Evolutionary conservation across 2,113 vertebrate species (phyloP).

Genomic region (Sisor rabdophorus): DNA sequence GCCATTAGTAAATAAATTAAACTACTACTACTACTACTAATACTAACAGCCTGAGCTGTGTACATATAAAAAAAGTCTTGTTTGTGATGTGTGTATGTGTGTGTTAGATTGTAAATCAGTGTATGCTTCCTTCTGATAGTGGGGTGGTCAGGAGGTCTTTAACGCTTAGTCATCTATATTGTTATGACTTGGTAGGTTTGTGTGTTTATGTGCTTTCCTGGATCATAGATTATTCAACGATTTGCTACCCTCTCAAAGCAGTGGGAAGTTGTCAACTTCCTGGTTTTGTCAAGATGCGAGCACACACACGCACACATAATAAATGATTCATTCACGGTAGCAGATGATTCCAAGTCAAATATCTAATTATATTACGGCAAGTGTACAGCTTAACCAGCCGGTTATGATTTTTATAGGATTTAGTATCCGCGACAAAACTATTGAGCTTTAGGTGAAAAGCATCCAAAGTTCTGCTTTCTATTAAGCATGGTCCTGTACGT

Average conservation of each 20-base stretch:
- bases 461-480: background rate
- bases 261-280: constrained; percentile 5
- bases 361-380: background rate
- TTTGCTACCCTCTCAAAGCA: constrained; percentile 7
- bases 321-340: background rate
- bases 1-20: background rate
- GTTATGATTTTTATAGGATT: background rate
- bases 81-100: background rate
- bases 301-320: constrained; percentile 1
- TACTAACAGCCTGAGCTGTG: background rate
- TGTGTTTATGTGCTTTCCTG: constrained; percentile 8
- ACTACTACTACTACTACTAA: background rate
- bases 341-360: background rate
- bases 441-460: background rate
- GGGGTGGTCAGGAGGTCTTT: background rate
- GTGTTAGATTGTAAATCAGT: background rate
- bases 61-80: background rate
- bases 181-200: background rate
- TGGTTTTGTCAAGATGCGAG: constrained; percentile 15
- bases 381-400: background rate
- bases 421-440: background rate
- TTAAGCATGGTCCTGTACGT: background rate
- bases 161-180: constrained; percentile 1
- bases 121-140: background rate
- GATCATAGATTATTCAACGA: background rate